These are phyloP conservation scores for rabbit (Oryctolagus cuniculus) DNA, from an alignment of 2,113 vertebrate genomes.

Conservation along the genomic window mOryCun1.1 NC_091447.1:30386501-30387000, in stretches of 20 bases:
- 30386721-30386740: background rate
- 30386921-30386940: background rate
- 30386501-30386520: conserved; percentile 39
- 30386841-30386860: background rate
- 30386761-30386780: background rate
- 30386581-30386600: background rate
- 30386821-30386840: background rate
- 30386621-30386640: background rate
- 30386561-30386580: background rate
- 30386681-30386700: background rate
- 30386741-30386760: background rate
- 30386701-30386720: background rate
- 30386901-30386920: no score
- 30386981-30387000: background rate
- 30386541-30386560: background rate
- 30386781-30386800: background rate
- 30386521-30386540: conserved; percentile 13
- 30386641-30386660: background rate
- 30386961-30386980: background rate
- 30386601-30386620: background rate
- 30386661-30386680: background rate
- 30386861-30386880: background rate
- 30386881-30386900: background rate
- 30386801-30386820: background rate
- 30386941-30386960: background rate